These are phyloP conservation scores for Bombus terrestris DNA, from an alignment of 1,140 invertebrate genomes.

Conservation along the genomic window DNA sequence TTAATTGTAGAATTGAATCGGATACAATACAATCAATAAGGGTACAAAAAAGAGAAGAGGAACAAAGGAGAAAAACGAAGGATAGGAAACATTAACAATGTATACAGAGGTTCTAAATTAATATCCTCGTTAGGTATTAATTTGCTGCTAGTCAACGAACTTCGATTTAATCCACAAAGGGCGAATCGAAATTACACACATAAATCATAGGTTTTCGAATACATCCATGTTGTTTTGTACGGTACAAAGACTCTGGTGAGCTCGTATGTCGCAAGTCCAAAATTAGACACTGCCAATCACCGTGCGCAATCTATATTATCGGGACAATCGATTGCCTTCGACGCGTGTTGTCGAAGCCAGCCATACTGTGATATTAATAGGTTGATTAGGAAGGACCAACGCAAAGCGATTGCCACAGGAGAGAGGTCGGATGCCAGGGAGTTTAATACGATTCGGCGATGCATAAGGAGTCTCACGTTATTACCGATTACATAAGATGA, in stretches of 20 bases:
- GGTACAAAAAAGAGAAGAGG: not conserved
- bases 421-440: not conserved
- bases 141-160: not conserved
- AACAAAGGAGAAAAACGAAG: not conserved
- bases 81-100: not conserved
- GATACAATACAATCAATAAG: not conserved
- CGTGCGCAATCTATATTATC: slow-evolving; percentile 37
- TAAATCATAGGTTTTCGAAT: not conserved
- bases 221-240: not conserved
- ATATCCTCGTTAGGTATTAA: not conserved
- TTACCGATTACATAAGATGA: not conserved
- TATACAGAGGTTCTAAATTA: not conserved
- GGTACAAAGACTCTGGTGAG: not conserved
- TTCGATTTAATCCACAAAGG: not conserved
- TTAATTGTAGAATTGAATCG: too few relatives aligned
- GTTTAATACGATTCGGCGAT: slow-evolving; percentile 11
- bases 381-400: slow-evolving; percentile 29
- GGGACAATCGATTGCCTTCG: slow-evolving; percentile 33
- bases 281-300: slow-evolving; percentile 43
- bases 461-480: not conserved
- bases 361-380: slow-evolving; percentile 32
- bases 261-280: slow-evolving; percentile 1
- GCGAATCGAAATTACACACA: not conserved
- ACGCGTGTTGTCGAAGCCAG: not conserved
- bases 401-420: not conserved